Conservation (phyloP, 1,140 invertebrate genomes). For the Neodiprion fabricii region DNA sequence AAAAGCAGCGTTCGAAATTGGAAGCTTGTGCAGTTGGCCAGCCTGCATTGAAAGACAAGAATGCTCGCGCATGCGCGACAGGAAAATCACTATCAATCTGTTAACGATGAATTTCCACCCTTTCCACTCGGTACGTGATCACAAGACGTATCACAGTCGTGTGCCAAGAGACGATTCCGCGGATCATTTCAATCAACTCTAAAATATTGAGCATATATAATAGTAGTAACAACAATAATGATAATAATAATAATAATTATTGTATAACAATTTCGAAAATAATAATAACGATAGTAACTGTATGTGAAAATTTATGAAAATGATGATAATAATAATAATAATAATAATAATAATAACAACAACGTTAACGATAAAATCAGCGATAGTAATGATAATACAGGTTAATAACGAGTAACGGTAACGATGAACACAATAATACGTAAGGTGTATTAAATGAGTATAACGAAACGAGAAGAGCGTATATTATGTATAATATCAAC, state of each 20-base stretch:
- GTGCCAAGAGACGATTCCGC: no score
- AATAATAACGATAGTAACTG: conserved; percentile 23
- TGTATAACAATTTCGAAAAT: conserved; percentile 10
- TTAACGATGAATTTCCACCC: no score
- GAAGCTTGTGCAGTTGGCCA: no score
- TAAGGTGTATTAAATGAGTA: conserved; percentile 12
- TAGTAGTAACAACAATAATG: background rate
- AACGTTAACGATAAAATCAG: conserved; percentile 20
- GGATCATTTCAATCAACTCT: background rate
- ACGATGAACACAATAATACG: conserved; percentile 28
- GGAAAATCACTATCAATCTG: no score
- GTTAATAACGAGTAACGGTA: conserved; percentile 20
- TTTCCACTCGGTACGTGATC: no score
- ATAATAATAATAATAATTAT: no score
- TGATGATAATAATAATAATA: background rate
- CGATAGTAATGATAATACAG: conserved; percentile 19
- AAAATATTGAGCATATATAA: conserved; percentile 5
- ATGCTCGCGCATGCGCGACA: no score
- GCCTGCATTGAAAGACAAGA: no score
- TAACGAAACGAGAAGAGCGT: conserved; percentile 18
- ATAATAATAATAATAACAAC: conserved; percentile 25
- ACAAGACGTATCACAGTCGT: no score
- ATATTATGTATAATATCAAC: conserved; percentile 32
- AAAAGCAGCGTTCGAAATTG: no score
- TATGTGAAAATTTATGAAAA: conserved; percentile 24